phyloP scores from a whole-genome alignment of 2,888 invertebrate genomes.

The Lasius fuliginosus region DNA sequence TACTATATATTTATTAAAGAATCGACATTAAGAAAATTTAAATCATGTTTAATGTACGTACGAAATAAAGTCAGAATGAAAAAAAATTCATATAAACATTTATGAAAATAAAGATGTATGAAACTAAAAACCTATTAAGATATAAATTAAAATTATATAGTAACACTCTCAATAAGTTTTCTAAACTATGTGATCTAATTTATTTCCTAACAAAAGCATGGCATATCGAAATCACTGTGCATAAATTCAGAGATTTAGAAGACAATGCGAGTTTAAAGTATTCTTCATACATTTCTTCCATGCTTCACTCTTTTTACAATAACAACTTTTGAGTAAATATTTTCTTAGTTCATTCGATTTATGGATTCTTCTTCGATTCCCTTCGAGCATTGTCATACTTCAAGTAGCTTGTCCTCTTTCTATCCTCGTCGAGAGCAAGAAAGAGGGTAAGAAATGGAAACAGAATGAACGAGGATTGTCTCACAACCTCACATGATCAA shows the following conservation, averaged over 20 bases:
- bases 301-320: background rate
- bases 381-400: background rate
- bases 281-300: background rate
- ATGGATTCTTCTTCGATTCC: background rate
- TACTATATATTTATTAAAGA: background rate
- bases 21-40: background rate
- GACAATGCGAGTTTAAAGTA: conserved; percentile 16
- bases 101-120: background rate
- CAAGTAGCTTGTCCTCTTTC: background rate
- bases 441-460: conserved; percentile 48
- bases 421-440: conserved; percentile 10
- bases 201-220: conserved; percentile 15
- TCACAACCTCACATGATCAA: conserved; percentile 39
- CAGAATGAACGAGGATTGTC: conserved; percentile 59
- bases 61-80: background rate
- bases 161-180: background rate
- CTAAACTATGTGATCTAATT: background rate
- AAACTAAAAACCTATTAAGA: background rate
- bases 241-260: background rate
- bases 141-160: conserved; percentile 19
- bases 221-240: background rate
- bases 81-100: conserved; percentile 8
- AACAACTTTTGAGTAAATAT: background rate
- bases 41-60: background rate
- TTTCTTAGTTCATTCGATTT: background rate